A percentile compares a stretch with the other conserved stretches of the same genome.
These are phyloP conservation scores for Sinocyclocheilus grahami DNA, from an alignment of 2,113 vertebrate species.

Conservation along the genomic window DNA sequence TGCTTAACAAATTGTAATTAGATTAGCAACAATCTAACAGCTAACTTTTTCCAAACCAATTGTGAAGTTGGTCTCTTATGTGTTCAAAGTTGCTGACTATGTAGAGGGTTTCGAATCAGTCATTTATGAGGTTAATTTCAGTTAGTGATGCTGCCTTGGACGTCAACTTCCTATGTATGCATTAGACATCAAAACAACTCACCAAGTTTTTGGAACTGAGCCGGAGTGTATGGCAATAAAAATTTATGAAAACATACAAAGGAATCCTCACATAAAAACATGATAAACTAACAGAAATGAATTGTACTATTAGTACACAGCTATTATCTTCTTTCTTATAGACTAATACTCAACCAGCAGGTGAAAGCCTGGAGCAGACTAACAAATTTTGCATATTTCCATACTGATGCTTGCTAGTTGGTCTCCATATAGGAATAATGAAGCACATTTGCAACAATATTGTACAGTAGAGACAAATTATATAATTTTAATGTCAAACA, in stretches of 20 bases:
- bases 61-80: neutral
- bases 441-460: slow-evolving; percentile 19
- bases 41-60: neutral
- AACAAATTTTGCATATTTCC: slow-evolving; percentile 14
- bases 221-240: neutral
- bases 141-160: neutral
- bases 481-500: slow-evolving; percentile 34
- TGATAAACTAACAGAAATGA: neutral
- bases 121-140: neutral
- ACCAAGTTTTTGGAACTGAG: neutral
- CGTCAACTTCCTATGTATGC: neutral
- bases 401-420: slow-evolving; percentile 31
- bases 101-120: neutral
- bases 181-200: neutral
- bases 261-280: neutral
- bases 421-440: slow-evolving; percentile 16
- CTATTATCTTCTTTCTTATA: neutral
- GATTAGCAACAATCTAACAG: neutral
- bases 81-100: neutral
- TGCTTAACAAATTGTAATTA: too few relatives aligned
- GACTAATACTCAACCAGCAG: slow-evolving; percentile 28
- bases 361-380: slow-evolving; percentile 29
- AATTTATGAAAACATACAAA: neutral
- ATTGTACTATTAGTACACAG: neutral
- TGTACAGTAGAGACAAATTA: slow-evolving; percentile 24